These are phyloP conservation scores for Epistrophella euchroma DNA, from an alignment of 2,888 invertebrate species.

Conservation along the genomic window DNA sequence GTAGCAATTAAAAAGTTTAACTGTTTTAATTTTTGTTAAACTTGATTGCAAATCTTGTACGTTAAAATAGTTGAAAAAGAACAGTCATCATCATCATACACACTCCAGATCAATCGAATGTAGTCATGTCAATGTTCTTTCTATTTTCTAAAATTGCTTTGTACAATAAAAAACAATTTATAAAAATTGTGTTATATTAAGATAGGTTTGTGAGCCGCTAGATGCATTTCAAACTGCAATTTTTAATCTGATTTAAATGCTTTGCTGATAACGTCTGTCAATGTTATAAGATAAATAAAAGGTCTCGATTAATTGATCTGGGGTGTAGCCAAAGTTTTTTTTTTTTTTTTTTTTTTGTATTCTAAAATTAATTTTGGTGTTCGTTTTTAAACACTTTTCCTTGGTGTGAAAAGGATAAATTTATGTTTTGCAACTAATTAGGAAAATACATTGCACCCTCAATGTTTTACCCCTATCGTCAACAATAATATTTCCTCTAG, in stretches of 20 bases:
- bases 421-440: constrained; percentile 73
- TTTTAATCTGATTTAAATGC: neutral
- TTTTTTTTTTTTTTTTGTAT: neutral
- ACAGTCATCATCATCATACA: neutral
- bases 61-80: neutral
- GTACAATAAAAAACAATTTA: no score
- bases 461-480: constrained; percentile 10
- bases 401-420: constrained; percentile 60
- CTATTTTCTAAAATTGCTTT: neutral
- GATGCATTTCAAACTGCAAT: no score
- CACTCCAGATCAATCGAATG: neutral
- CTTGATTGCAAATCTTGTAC: constrained; percentile 29
- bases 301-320: neutral
- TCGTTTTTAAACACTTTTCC: constrained; percentile 29
- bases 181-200: no score
- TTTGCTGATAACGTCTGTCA: neutral
- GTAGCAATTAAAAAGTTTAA: constrained; percentile 61
- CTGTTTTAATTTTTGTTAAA: constrained; percentile 47
- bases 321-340: neutral
- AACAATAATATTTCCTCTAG: neutral
- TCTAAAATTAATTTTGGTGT: constrained; percentile 28
- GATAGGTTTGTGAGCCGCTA: no score
- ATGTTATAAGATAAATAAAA: neutral
- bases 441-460: constrained; percentile 54
- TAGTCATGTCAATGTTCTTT: neutral